A percentile compares a stretch with the other conserved stretches of the same genome.
Conservation (phyloP, 2,113 vertebrate species). For the Pleuronectes platessa region DNA sequence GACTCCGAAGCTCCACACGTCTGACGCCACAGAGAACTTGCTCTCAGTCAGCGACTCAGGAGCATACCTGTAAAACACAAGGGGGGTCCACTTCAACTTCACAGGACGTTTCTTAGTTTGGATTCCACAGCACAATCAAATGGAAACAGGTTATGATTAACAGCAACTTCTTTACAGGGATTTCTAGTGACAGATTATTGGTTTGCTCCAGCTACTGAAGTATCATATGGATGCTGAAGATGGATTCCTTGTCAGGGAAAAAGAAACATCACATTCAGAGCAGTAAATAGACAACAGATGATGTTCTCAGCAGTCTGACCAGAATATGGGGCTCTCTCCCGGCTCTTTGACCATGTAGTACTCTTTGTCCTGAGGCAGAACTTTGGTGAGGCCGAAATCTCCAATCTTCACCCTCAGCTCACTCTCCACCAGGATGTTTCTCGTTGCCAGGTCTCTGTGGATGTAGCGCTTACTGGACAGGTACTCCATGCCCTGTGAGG, state of each 20-base stretch:
- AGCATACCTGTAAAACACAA: constrained; percentile 87
- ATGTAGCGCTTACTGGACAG: constrained; percentile 94
- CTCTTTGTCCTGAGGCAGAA: constrained; percentile 97
- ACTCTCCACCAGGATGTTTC: constrained; percentile 97
- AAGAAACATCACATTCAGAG: not conserved
- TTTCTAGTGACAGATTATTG: not conserved
- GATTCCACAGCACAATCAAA: not conserved
- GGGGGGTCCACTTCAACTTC: not conserved
- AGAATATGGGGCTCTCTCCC: constrained; percentile 99
- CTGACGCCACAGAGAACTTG: constrained; percentile 97
- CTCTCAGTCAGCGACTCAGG: constrained; percentile 96
- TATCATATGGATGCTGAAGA: not conserved
- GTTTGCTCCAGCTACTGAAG: not conserved
- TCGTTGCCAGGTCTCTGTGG: constrained; percentile 95
- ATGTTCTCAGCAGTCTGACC: constrained; percentile 81
- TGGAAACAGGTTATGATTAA: not conserved
- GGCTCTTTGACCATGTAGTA: constrained; percentile 99
- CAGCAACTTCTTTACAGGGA: too few relatives aligned
- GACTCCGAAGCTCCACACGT: constrained; percentile 98
- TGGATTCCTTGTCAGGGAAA: not conserved
- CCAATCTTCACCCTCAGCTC: constrained; percentile 97
- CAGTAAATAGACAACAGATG: not conserved
- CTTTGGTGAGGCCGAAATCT: constrained; percentile 97
- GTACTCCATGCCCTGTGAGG: constrained; percentile 95
- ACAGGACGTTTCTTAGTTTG: too few relatives aligned